Base-by-base conservation (phyloP, 2,113 vertebrate species). In the Sturnus vulgaris region DNA sequence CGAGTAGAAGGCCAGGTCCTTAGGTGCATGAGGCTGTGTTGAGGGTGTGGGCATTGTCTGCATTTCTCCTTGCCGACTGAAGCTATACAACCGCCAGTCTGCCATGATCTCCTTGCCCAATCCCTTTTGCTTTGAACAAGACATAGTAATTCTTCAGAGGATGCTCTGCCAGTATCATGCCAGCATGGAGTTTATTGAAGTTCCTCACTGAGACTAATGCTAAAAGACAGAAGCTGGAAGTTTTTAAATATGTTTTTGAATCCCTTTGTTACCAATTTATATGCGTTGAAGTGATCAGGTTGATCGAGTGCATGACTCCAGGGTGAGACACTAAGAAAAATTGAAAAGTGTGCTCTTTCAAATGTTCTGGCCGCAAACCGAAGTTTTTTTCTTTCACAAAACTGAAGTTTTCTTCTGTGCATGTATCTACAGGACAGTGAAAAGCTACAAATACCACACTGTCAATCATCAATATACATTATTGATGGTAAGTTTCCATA, bases 21-120 rank as follows among this genome's bases (percentile, higher is more conserved):
- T 40, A 46, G 11, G 17, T 49, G 12, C 25, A 12, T 0, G 1
- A 68, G 52, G 19, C 37, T 52, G 0, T 20, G n/a, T 1, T 5
- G 44, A 60, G 18, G 11, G 3, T n/a, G 8, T 33, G 27, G 44
- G 27, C 35, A 50, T 35, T 22, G 12, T 39, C 22, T 75, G 17
- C 22, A 1, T 85, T 93, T 85, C 49, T 72, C n/a, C 23, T 28
- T 19, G 40, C 50, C 83, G 55, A 25, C 39, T 55, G 55, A 52
- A 65, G 33, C 24, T 49, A 5, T 37, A 7, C 15, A 40, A 37
- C 23, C 64, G 53, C 23, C 57, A 72, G 7, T n/a, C 25, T 40
- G 33, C 27, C 1, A 0, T 15, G 27, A 22, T 46, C 22, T 71
- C 35, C 47, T 70, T 1, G 0, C 25, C 11, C 39, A 24, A 60